phyloP scores from a whole-genome alignment of 2,113 vertebrate genomes.

The Semicossyphus pulcher region DNA sequence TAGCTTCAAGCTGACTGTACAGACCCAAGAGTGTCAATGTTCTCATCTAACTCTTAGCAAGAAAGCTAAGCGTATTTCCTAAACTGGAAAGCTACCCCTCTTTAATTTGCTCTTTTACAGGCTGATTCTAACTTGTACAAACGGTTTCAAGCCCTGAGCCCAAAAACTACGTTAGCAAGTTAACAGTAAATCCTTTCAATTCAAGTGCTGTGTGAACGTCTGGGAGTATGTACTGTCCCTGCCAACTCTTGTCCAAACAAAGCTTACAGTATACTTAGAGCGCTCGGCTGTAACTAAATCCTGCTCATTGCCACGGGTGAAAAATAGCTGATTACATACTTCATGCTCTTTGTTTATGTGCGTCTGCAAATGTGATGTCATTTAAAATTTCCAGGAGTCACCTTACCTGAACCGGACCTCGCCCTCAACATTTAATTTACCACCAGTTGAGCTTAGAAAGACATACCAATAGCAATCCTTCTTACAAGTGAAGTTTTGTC shows the following conservation, averaged over 20 bases:
- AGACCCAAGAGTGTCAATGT: no score
- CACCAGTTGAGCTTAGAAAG: neutral
- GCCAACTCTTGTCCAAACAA: constrained; percentile 31
- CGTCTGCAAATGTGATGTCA: constrained; percentile 26
- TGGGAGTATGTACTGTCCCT: constrained; percentile 8
- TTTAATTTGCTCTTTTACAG: no score
- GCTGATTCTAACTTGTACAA: no score
- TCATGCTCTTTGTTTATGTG: constrained; percentile 15
- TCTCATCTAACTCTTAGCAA: no score
- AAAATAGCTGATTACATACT: constrained; percentile 26
- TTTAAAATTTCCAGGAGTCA: constrained; percentile 29
- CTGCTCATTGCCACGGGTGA: constrained; percentile 8
- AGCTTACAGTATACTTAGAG: constrained; percentile 5
- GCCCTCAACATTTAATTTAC: neutral
- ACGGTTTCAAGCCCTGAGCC: neutral
- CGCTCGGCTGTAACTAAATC: constrained; percentile 21
- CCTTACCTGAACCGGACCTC: neutral
- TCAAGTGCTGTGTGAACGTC: neutral
- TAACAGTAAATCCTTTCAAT: constrained; percentile 14
- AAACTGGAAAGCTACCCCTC: no score
- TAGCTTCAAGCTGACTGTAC: no score
- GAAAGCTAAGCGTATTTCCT: no score
- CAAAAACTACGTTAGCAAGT: neutral
- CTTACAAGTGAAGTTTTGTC: no score
- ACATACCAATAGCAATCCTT: neutral